These are phyloP conservation scores for Priocnemis perturbator DNA, from an alignment of 2,888 invertebrate species.

Conservation along the genomic window DNA sequence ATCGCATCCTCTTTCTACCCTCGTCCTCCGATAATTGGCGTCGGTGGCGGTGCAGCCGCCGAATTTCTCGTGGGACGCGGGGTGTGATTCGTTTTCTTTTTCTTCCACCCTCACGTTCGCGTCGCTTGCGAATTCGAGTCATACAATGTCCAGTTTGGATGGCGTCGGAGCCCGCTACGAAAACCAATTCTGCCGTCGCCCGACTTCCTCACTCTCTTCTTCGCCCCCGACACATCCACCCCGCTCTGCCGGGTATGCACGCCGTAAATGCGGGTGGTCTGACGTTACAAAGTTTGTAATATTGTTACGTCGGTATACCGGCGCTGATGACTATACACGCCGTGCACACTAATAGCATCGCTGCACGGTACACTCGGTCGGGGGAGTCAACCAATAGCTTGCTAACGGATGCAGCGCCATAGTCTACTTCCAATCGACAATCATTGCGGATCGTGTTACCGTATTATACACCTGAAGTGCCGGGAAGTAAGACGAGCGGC, in stretches of 20 bases:
- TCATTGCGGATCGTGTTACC: neutral
- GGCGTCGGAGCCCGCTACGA: too few relatives aligned
- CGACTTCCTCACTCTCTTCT: too few relatives aligned
- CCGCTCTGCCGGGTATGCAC: neutral
- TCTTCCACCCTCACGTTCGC: neutral
- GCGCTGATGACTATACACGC: too few relatives aligned
- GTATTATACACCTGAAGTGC: neutral
- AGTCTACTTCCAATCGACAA: too few relatives aligned
- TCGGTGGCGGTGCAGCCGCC: constrained; percentile 19
- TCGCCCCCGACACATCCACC: neutral
- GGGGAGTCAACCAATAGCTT: too few relatives aligned
- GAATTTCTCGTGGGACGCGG: constrained; percentile 44
- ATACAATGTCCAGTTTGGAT: too few relatives aligned
- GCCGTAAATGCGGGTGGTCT: neutral
- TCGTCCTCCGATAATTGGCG: constrained; percentile 43
- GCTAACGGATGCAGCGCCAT: too few relatives aligned
- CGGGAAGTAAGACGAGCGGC: neutral
- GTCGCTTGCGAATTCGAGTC: constrained; percentile 3
- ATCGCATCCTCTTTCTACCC: constrained; percentile 33
- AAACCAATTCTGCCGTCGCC: too few relatives aligned
- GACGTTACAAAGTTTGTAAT: too few relatives aligned
- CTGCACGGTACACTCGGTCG: too few relatives aligned
- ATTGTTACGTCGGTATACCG: too few relatives aligned
- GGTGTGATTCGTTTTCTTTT: constrained; percentile 13
- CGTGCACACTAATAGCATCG: too few relatives aligned